A percentile compares a stretch with the other conserved stretches of the same genome.
These are phyloP conservation scores for Megaceryle torquata DNA, from an alignment of 2,113 vertebrate genomes.

Conservation along the genomic window DNA sequence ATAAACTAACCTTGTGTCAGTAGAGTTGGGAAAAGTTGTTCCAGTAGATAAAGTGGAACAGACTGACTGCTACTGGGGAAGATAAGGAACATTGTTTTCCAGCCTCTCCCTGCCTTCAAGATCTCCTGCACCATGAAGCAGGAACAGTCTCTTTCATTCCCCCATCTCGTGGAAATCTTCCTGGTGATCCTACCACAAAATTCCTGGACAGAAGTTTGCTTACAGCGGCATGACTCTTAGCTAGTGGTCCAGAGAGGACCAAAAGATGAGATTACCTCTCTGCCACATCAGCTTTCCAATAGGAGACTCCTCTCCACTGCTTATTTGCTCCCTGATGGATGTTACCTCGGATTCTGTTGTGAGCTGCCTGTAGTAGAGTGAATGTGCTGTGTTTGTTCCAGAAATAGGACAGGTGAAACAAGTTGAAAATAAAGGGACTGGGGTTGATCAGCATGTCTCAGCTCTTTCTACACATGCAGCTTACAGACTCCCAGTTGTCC, in stretches of 20 bases:
- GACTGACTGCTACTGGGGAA: neutral
- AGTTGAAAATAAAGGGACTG: neutral
- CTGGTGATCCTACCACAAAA: neutral
- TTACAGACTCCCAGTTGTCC: neutral
- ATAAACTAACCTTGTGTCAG: neutral
- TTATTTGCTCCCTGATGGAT: neutral
- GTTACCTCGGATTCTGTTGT: fast-evolving
- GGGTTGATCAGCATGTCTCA: neutral
- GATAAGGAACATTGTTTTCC: neutral
- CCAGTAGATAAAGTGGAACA: neutral
- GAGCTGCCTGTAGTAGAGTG: neutral
- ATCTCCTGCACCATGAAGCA: neutral
- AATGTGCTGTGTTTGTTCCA: neutral
- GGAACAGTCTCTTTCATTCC: neutral
- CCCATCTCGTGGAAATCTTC: neutral
- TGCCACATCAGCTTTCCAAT: neutral
- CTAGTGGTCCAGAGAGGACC: neutral
- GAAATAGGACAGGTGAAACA: neutral
- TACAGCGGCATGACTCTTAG: neutral
- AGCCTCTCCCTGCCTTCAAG: neutral
- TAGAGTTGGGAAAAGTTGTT: neutral
- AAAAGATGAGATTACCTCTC: neutral
- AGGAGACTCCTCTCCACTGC: neutral
- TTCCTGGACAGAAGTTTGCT: neutral
- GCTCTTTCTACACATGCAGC: fast-evolving